A percentile compares a stretch with the other conserved stretches of the same genome.
phyloP scores from a whole-genome alignment of 2,113 vertebrate genomes.

The Nibea albiflora region DNA sequence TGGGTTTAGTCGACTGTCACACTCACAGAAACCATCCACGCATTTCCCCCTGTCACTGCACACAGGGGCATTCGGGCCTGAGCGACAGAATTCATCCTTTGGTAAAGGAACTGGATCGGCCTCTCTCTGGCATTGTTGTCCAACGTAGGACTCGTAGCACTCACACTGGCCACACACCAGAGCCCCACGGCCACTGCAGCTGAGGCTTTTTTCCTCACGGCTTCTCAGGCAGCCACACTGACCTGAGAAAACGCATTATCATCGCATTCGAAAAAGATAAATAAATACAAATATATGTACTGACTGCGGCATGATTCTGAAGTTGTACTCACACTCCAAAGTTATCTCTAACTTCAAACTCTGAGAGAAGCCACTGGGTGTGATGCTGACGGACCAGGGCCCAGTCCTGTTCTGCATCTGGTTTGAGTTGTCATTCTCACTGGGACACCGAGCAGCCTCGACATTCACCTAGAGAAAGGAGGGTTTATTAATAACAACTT shows the following conservation, averaged over 20 bases:
- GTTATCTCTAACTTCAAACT: slow-evolving; percentile 52
- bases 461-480: slow-evolving; percentile 46
- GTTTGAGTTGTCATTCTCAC: slow-evolving; percentile 11
- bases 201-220: slow-evolving; percentile 48
- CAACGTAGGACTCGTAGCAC: slow-evolving; percentile 25
- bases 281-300: not conserved
- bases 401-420: slow-evolving; percentile 49
- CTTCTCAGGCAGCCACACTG: slow-evolving; percentile 53
- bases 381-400: slow-evolving; percentile 60
- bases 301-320: not conserved
- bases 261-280: not conserved
- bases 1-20: not conserved
- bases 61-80: not conserved
- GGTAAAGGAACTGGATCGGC: accelerated
- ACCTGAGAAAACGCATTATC: slow-evolving; percentile 35
- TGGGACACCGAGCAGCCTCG: slow-evolving; percentile 43
- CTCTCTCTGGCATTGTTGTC: slow-evolving; percentile 37
- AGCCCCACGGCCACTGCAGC: slow-evolving; percentile 40
- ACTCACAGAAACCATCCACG: slow-evolving; percentile 50
- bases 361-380: slow-evolving; percentile 43
- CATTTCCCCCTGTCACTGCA: slow-evolving; percentile 62
- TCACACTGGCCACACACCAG: slow-evolving; percentile 58
- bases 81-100: slow-evolving; percentile 18
- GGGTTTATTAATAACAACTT: not conserved
- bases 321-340: slow-evolving; percentile 55